These are phyloP conservation scores for Apodemia mormo DNA, from an alignment of 2,888 invertebrate species.

Conservation along the genomic window DNA sequence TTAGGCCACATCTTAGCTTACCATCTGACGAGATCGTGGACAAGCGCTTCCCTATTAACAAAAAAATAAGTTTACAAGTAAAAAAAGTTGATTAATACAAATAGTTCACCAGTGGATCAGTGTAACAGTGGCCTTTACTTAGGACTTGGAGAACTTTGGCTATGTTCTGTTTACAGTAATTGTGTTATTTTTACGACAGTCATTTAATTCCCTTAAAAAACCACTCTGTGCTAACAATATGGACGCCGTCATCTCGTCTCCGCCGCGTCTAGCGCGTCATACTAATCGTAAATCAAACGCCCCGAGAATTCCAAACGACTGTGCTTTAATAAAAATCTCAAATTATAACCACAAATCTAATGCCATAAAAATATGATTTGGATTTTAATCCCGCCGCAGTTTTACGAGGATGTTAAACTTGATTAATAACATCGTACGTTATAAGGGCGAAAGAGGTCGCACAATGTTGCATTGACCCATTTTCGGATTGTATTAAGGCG, in stretches of 20 bases:
- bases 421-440: constrained; percentile 59
- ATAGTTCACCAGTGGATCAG: too few relatives aligned
- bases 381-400: constrained; percentile 71
- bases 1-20: too few relatives aligned
- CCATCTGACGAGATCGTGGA: too few relatives aligned
- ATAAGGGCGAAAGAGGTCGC: constrained; percentile 51
- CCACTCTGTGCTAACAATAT: not conserved
- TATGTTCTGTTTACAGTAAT: not conserved
- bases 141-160: too few relatives aligned
- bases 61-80: too few relatives aligned
- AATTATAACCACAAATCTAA: constrained; percentile 75
- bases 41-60: too few relatives aligned
- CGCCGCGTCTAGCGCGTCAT: constrained; percentile 59
- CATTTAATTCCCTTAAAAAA: not conserved
- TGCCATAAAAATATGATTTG: constrained; percentile 78
- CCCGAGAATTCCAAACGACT: constrained; percentile 73
- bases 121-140: too few relatives aligned
- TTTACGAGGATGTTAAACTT: constrained; percentile 77
- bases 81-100: too few relatives aligned
- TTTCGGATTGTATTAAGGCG: constrained; percentile 68
- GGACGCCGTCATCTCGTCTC: constrained; percentile 51
- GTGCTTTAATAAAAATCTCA: constrained; percentile 62
- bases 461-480: constrained; percentile 76
- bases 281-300: constrained; percentile 65
- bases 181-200: not conserved